These are phyloP conservation scores for Oreochromis niloticus DNA, from an alignment of 2,113 vertebrate species.

Conservation along the genomic window DNA sequence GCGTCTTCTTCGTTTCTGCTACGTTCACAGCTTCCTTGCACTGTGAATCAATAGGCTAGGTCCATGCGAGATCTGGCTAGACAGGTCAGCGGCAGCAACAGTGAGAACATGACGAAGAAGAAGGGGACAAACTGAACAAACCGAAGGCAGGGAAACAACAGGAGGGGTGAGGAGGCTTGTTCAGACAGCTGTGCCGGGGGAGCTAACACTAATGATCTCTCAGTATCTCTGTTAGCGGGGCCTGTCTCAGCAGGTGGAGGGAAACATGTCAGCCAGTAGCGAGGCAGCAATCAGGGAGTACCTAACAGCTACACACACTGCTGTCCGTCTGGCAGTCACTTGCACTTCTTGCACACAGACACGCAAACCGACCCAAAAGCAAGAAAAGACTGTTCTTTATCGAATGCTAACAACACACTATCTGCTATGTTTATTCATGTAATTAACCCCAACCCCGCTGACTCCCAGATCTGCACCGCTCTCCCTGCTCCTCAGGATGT, in stretches of 20 bases:
- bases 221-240: slow-evolving; percentile 41
- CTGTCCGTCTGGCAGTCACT: neutral
- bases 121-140: slow-evolving; percentile 28
- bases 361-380: neutral
- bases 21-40: neutral
- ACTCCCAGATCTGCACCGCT: neutral
- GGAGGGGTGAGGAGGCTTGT: neutral
- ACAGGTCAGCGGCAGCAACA: slow-evolving; percentile 5
- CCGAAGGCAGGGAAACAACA: neutral
- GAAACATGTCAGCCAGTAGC: slow-evolving; percentile 39
- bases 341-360: neutral
- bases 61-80: neutral
- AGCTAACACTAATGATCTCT: slow-evolving; percentile 60
- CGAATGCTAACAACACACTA: neutral
- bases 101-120: slow-evolving; percentile 1
- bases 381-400: neutral
- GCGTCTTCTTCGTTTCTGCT: neutral
- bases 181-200: slow-evolving; percentile 13
- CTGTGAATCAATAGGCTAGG: neutral
- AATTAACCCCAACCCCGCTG: slow-evolving; percentile 34
- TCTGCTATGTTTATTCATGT: neutral
- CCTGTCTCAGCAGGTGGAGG: slow-evolving; percentile 47
- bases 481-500: slow-evolving; percentile 4
- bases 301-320: neutral
- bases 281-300: slow-evolving; percentile 22